Evolutionary conservation across 2,797 vertebrate species (phyloP), one percentile per base, ranked within the genome.

Genomic region (Acropternis orthonyx): DNA sequence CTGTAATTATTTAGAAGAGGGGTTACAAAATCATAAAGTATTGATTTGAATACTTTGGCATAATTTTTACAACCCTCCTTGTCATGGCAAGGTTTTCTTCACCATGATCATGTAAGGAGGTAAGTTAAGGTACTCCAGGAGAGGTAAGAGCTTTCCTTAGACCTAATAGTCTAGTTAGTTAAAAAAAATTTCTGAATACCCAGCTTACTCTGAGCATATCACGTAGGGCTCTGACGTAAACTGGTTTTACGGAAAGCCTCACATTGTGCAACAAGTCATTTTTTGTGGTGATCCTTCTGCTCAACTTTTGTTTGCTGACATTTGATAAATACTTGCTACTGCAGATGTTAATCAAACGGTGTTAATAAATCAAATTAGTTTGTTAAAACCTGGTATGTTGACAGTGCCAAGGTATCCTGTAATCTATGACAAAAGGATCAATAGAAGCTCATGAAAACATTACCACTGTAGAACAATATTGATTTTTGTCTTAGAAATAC

Each of bases 361-460:
- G 73, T 94, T 96, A 95, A 96, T 95, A 96, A 96, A 96, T 95
- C 92, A 96, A 91, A 95, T 73, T 21, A n/a, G 54, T 94, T 79
- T 94, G 90, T 75, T 84, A 95, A 94, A 95, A 80, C 69, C 41
- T 85, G 3, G 1, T 90, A 15, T 92, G 89, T 94, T 95, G 92
- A 95, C 85, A 95, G 63, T 96, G 80, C 88, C 85, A 91, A 90
- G 68, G 83, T 85, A 74, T 93, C 67, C 94, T 88, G 77, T 94
- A 90, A 96, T 92, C 93, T 87, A 10, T 85, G 77, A 94, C 90
- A 94, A 92, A 96, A 92, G 83, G 51, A 96, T 96, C 96, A 91
- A 97, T 95, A 96, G 46, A 72, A 91, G 26, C 63, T 62, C 61
- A 94, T 77, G 83, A 95, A 96, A 96, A 96, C 85, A 20, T 90